phyloP scores from a whole-genome alignment of 23 tunicate species.

The Halocynthia aurantium region DNA sequence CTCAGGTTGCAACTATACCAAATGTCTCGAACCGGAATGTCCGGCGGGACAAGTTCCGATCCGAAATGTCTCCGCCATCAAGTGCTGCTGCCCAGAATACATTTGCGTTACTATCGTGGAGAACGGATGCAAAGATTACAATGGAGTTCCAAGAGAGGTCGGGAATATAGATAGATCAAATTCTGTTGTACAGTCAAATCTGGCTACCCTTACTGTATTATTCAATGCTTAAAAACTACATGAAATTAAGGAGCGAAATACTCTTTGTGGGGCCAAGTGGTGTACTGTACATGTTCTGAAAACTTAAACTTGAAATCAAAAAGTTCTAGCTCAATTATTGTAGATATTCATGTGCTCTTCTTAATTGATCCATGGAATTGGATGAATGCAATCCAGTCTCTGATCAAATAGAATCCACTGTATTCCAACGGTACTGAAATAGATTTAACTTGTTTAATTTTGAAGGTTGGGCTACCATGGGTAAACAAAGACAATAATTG shows the following conservation, averaged over 20 bases:
- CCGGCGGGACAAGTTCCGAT: conserved; percentile 26
- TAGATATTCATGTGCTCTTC: too few relatives aligned
- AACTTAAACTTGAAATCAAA: too few relatives aligned
- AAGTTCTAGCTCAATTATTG: too few relatives aligned
- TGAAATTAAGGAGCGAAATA: too few relatives aligned
- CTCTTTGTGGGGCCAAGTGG: too few relatives aligned
- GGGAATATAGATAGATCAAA: neutral
- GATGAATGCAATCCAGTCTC: too few relatives aligned
- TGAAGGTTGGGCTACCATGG: conserved; percentile 43
- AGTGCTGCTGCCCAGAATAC: conserved; percentile 70
- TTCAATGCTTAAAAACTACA: too few relatives aligned
- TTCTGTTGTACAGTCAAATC: neutral
- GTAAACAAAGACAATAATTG: conserved; percentile 45
- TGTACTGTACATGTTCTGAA: too few relatives aligned
- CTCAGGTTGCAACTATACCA: conserved; percentile 52
- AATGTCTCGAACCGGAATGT: conserved; percentile 43
- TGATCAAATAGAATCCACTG: too few relatives aligned
- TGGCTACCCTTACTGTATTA: neutral
- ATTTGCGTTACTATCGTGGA: conserved; percentile 17
- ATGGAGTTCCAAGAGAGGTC: conserved; percentile 19
- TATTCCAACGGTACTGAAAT: too few relatives aligned
- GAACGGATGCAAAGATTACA: conserved; percentile 8
- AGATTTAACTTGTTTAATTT: neutral
- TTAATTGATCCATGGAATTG: too few relatives aligned
- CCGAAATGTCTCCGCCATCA: conserved; percentile 39